Conservation (phyloP, 2,888 invertebrate species). For the Seira sanloemensis region DNA sequence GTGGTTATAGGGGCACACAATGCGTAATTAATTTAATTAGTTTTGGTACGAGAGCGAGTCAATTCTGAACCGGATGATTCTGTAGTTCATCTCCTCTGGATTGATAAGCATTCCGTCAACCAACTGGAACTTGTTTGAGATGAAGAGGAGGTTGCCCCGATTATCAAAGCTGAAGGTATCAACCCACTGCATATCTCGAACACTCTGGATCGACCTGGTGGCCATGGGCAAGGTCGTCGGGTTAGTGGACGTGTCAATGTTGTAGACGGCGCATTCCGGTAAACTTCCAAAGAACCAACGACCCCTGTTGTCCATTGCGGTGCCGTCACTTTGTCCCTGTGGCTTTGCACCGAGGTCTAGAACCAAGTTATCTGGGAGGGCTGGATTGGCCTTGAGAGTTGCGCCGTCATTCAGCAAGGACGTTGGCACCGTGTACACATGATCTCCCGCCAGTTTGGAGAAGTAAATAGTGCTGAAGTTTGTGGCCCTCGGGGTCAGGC, state of each 20-base stretch:
- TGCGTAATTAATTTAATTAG: too few relatives aligned
- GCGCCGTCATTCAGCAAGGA: not conserved
- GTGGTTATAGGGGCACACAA: too few relatives aligned
- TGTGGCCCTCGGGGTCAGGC: constrained; percentile 27
- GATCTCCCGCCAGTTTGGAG: constrained; percentile 40
- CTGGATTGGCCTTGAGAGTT: constrained; percentile 30
- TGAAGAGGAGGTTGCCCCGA: constrained; percentile 15
- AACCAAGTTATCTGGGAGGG: not conserved
- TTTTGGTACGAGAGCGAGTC: constrained; percentile 16
- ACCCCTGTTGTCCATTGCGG: constrained; percentile 40
- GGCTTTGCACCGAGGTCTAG: constrained; percentile 35
- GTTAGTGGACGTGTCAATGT: constrained; percentile 21
- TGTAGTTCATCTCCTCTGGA: constrained; percentile 31
- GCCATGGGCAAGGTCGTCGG: not conserved
- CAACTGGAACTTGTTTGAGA: constrained; percentile 25
- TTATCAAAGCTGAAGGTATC: constrained; percentile 35
- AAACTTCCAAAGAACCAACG: constrained; percentile 41
- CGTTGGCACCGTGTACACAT: constrained; percentile 26
- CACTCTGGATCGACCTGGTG: not conserved
- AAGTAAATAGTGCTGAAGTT: constrained; percentile 34
- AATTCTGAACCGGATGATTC: constrained; percentile 27
- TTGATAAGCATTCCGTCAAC: constrained; percentile 5
- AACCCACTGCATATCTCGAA: constrained; percentile 32
- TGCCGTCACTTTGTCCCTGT: constrained; percentile 36
- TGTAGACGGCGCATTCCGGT: constrained; percentile 36